A percentile compares a stretch with the other conserved stretches of the same genome.
Evolutionary conservation across 64 coral and sea anemone genomes (phyloP).

Genomic region (Hydrozoanthus tunicans): DNA sequence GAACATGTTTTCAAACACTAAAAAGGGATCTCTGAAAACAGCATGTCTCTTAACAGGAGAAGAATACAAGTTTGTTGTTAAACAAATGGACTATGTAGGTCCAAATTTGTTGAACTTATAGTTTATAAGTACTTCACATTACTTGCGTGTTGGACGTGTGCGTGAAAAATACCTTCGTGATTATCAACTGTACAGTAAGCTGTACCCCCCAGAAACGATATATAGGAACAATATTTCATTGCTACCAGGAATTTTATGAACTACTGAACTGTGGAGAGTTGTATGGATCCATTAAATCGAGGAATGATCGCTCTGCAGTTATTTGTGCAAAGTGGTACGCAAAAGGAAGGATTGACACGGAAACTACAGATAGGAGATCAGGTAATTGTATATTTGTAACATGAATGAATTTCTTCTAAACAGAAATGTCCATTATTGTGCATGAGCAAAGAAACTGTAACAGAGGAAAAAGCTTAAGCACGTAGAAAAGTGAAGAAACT

Average conservation of each 20-base stretch:
- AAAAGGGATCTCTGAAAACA: slow-evolving; percentile 43
- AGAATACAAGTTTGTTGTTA: slow-evolving; percentile 8
- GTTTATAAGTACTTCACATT: neutral
- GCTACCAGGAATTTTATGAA: neutral
- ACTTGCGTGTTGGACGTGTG: slow-evolving; percentile 6
- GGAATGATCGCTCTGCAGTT: neutral
- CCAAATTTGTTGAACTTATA: slow-evolving; percentile 11
- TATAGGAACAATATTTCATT: neutral
- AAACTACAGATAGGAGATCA: slow-evolving; percentile 15
- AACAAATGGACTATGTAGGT: slow-evolving; percentile 20
- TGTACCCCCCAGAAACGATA: neutral
- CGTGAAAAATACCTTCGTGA: slow-evolving; percentile 35
- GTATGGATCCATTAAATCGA: slow-evolving; percentile 13
- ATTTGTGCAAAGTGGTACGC: slow-evolving; percentile 23
- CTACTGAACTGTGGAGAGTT: neutral
- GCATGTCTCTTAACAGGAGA: neutral
- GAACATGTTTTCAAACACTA: neutral
- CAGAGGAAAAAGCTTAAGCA: too few relatives aligned
- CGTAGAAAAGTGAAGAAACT: too few relatives aligned
- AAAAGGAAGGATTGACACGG: slow-evolving; percentile 7
- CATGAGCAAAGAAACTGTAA: too few relatives aligned
- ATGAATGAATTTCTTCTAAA: too few relatives aligned
- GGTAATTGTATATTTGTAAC: slow-evolving; percentile 24
- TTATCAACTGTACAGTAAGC: neutral
- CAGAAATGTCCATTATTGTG: too few relatives aligned